Base-by-base conservation (phyloP, 2,888 invertebrate species). In the Venustoraphidia nigricollis region DNA sequence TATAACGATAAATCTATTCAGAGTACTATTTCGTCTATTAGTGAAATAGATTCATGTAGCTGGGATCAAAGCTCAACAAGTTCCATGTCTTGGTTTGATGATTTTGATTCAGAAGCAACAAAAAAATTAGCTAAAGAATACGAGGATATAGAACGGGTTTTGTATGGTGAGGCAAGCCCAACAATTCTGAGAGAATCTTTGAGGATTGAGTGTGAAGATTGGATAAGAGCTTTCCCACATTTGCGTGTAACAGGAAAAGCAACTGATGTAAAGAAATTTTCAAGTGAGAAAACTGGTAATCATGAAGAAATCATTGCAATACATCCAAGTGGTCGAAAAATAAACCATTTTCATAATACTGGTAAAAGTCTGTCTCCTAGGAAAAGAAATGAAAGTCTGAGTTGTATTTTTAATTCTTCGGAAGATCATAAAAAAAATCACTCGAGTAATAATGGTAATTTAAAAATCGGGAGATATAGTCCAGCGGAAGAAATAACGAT, bases 161-260 rank as follows among this genome's bases (percentile, higher is more conserved):
- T 77, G 35, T 73, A 73, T 55, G 67, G 74, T 59, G 70, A 72
- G 54, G 72, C 72, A 27, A 70, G 72, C 2, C 69, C 69, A 53
- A 71, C 72, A 51, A 67, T 69, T 41, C 64, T 64, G 1, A 54
- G 69, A 35, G 65, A 70, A 42, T 71, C 71, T 47, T 71, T 76
- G 52, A 61, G 70, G 52, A 72, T 76, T 36, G 77, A 78, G 59
- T 76, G 75, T 56, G 67, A 68, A 49, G 73, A 75, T 56, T 78
- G 78, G 78, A 70, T 69, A 51, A 63, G 70, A 49, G 61, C 71
- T 38, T 77, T 76, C 63, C 76, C 76, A 52, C 72, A 73, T 55
- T 66, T 77, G 55, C 71, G 74, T 76, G 76, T 60, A 50, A 45
- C 46, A 34, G 27, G 40, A 47, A 46, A 38, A 41, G 35, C 35